Conservation (phyloP, 2,113 vertebrate genomes). For the Ellobius talpinus region DNA sequence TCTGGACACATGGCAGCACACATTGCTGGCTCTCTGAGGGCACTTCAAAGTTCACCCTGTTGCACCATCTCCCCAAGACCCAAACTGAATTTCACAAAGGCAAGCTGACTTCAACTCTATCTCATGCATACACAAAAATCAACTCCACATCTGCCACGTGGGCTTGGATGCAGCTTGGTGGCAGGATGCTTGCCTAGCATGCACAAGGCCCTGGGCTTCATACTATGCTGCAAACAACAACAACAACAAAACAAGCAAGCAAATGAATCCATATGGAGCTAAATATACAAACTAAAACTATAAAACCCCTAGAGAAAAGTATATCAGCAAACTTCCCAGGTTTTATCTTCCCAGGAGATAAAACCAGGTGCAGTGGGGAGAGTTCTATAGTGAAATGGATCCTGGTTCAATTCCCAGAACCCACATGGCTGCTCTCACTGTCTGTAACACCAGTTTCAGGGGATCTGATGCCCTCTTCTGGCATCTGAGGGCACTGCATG, state of each 20-base stretch:
- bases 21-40: accelerated
- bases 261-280: background rate
- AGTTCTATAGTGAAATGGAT: background rate
- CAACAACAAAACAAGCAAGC: background rate
- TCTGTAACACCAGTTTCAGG: background rate
- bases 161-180: background rate
- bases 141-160: background rate
- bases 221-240: too few relatives aligned
- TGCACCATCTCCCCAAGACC: background rate
- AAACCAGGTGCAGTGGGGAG: background rate
- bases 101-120: background rate
- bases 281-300: background rate
- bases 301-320: background rate
- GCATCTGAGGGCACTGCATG: background rate
- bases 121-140: background rate
- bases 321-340: background rate
- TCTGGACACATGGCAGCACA: background rate
- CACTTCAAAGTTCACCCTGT: background rate
- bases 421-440: background rate
- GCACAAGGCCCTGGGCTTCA: background rate
- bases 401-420: background rate
- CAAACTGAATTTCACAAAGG: background rate
- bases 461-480: background rate
- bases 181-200: background rate
- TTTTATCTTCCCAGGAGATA: background rate